These are phyloP conservation scores for Scolanthus callimorphus DNA, from an alignment of 92 coral and sea anemone species.

Conservation along the genomic window DNA sequence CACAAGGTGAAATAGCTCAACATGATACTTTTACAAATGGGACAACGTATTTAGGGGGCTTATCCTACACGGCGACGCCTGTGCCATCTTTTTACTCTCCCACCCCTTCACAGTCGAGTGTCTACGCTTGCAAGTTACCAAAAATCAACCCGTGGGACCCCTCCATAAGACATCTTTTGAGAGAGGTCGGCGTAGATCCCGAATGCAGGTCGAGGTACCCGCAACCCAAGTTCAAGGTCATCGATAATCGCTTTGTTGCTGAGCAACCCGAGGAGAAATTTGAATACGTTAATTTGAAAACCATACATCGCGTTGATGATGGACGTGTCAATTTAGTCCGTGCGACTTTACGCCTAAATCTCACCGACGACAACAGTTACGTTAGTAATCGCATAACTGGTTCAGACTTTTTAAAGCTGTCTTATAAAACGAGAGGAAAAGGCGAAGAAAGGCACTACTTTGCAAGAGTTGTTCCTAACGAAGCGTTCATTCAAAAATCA, in stretches of 20 bases:
- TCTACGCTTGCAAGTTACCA: constrained; percentile 63
- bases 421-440: constrained; percentile 25
- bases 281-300: constrained; percentile 31
- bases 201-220: constrained; percentile 55
- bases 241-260: constrained; percentile 50
- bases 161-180: constrained; percentile 53
- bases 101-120: neutral
- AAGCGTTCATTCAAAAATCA: constrained; percentile 16
- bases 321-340: neutral
- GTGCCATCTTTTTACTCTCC: constrained; percentile 1
- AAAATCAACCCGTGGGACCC: constrained; percentile 79
- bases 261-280: constrained; percentile 6
- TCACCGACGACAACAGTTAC: neutral
- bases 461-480: constrained; percentile 52
- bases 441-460: constrained; percentile 20
- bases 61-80: too few species aligned
- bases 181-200: constrained; percentile 74
- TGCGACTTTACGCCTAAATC: constrained; percentile 19
- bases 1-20: too few species aligned
- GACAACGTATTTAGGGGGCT: too few species aligned
- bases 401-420: constrained; percentile 62
- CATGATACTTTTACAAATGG: too few species aligned
- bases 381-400: constrained; percentile 29
- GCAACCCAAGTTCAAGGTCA: constrained; percentile 52
- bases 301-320: constrained; percentile 41